phyloP scores from a whole-genome alignment of 2,888 invertebrate genomes.

The Trachelus stipa region DNA sequence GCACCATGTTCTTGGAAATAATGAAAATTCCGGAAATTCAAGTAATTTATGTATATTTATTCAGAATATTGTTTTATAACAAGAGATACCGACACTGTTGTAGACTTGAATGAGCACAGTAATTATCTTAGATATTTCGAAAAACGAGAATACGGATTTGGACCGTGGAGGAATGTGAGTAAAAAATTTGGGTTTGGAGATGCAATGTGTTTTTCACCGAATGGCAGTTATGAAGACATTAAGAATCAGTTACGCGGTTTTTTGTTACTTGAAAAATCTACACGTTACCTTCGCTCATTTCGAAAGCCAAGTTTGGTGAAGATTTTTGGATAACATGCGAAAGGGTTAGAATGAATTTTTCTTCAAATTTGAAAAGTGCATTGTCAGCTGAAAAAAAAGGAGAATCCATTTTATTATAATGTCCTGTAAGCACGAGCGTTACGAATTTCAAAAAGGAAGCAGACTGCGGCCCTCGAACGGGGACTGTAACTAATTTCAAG shows the following conservation, averaged over 20 bases:
- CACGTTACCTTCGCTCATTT: not conserved
- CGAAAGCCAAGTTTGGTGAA: not conserved
- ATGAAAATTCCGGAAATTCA: not conserved
- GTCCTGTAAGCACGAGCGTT: slow-evolving; percentile 1
- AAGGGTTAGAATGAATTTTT: not conserved
- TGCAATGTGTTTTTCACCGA: not conserved
- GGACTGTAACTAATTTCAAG: slow-evolving; percentile 5
- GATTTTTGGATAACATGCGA: not conserved
- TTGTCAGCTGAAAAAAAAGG: not conserved
- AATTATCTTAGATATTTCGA: not conserved
- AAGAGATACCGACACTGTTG: not conserved
- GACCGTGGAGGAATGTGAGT: not conserved
- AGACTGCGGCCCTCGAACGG: not conserved
- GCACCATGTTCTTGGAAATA: not conserved
- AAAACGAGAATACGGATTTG: not conserved
- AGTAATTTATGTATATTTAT: not conserved
- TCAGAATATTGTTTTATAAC: not conserved
- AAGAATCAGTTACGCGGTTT: slow-evolving; percentile 1
- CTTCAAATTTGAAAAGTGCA: not conserved
- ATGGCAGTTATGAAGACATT: slow-evolving; percentile 2
- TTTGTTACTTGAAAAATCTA: not conserved
- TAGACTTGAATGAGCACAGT: not conserved
- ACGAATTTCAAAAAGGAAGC: slow-evolving; percentile 4
- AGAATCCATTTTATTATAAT: not conserved
- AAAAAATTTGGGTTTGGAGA: not conserved